Evolutionary conservation across 2,888 invertebrate species (phyloP).

Genomic region (Tanypteryx hageni): DNA sequence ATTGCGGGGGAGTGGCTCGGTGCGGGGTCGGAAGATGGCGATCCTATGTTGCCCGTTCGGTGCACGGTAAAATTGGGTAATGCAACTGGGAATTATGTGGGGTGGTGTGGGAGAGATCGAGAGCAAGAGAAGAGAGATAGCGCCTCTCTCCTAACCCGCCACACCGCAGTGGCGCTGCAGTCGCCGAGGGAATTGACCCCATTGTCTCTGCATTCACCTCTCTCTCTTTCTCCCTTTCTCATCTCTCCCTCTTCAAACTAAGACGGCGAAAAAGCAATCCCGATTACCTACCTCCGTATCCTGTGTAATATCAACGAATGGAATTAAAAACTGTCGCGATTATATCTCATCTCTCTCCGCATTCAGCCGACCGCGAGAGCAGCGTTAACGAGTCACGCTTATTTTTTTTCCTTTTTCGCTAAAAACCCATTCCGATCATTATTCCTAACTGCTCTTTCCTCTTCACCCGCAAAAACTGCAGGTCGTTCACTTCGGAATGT

Average conservation of each 20-base stretch:
- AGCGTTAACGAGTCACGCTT: too few relatives aligned
- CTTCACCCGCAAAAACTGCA: background rate
- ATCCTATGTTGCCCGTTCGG: background rate
- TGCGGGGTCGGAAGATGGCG: background rate
- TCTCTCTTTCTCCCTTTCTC: background rate
- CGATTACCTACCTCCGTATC: too few relatives aligned
- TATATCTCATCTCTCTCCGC: background rate
- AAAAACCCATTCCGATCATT: too few relatives aligned
- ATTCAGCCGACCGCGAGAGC: too few relatives aligned
- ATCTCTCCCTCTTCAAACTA: background rate
- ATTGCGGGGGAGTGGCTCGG: background rate
- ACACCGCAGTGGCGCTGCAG: constrained; percentile 59
- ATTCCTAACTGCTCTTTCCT: background rate
- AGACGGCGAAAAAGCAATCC: background rate
- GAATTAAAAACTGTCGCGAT: background rate
- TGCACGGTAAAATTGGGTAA: constrained; percentile 22
- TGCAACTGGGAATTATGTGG: constrained; percentile 22
- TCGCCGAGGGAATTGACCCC: constrained; percentile 59
- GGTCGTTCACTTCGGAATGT: background rate
- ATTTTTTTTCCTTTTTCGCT: too few relatives aligned
- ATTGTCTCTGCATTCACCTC: constrained; percentile 19
- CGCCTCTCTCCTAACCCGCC: constrained; percentile 13
- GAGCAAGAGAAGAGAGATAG: background rate
- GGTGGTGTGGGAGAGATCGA: background rate
- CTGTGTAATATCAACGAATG: too few relatives aligned